These are phyloP conservation scores for Lasius fuliginosus DNA, from an alignment of 2,888 invertebrate genomes.

Conservation along the genomic window DNA sequence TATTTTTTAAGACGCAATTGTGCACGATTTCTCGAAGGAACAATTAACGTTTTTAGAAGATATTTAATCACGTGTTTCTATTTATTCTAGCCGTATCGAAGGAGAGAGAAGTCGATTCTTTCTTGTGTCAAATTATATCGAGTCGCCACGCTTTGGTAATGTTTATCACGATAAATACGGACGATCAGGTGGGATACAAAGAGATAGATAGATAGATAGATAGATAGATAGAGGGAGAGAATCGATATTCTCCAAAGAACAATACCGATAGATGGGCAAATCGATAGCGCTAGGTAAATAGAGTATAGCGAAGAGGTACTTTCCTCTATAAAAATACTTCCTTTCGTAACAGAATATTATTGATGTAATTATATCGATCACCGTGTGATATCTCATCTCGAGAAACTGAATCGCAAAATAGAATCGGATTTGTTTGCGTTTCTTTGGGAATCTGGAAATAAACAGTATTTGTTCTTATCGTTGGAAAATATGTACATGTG, in stretches of 20 bases:
- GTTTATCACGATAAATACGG: background rate
- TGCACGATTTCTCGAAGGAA: background rate
- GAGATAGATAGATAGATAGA: background rate
- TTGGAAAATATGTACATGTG: background rate
- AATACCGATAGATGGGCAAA: background rate
- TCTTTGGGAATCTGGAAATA: background rate
- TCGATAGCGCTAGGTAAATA: slow-evolving; percentile 24
- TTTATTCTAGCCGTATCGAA: background rate
- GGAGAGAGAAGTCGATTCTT: background rate
- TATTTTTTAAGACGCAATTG: background rate
- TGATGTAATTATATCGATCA: background rate
- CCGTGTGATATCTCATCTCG: background rate
- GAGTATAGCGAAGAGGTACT: background rate
- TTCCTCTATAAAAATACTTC: slow-evolving; percentile 7
- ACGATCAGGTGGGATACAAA: background rate
- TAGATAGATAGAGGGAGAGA: background rate
- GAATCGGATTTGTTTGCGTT: background rate
- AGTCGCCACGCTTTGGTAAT: background rate
- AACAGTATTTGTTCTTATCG: background rate
- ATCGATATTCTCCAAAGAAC: background rate
- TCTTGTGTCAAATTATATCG: background rate
- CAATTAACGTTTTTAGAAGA: background rate
- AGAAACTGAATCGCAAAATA: background rate
- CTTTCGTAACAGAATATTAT: background rate
- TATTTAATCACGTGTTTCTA: background rate